Percentiles rank a stretch among this genome's conserved stretches.
Evolutionary conservation across 2,113 vertebrate genomes (phyloP).

Genomic region (Panurus biarmicus): DNA sequence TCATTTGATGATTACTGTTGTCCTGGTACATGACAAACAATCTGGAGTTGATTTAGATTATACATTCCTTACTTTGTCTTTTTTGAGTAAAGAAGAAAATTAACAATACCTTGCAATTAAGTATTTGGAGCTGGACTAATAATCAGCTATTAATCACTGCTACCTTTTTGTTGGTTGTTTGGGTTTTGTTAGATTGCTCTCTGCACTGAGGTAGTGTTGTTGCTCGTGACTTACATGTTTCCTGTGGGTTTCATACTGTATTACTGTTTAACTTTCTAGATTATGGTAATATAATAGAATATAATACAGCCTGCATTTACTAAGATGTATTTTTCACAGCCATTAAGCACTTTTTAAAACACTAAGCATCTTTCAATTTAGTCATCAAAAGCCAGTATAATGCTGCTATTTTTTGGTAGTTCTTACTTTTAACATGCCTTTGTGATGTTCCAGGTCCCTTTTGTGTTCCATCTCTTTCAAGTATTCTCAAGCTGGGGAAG

Average conservation of each 20-base stretch:
- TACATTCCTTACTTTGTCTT: neutral
- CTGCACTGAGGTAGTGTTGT: neutral
- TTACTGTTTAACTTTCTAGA: neutral
- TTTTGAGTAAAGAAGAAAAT: neutral
- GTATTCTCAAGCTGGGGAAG: slow-evolving; percentile 39
- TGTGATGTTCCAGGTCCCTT: slow-evolving; percentile 75
- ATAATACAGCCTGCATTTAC: neutral
- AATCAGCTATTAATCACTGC: neutral
- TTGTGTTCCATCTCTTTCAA: slow-evolving; percentile 65
- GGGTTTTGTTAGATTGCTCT: neutral
- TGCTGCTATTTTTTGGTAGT: neutral
- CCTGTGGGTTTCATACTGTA: neutral
- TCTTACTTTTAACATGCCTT: slow-evolving; percentile 59
- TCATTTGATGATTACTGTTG: neutral
- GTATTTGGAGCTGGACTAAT: neutral
- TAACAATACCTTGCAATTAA: neutral
- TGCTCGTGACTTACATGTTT: neutral
- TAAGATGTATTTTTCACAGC: neutral
- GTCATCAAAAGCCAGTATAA: neutral
- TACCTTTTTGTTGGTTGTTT: neutral
- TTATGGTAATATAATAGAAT: neutral
- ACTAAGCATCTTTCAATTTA: neutral
- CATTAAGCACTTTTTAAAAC: slow-evolving; percentile 45
- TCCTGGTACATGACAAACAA: neutral
- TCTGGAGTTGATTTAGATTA: neutral